phyloP scores from a whole-genome alignment of 1,140 invertebrate genomes.

The Marisa cornuarietis region DNA sequence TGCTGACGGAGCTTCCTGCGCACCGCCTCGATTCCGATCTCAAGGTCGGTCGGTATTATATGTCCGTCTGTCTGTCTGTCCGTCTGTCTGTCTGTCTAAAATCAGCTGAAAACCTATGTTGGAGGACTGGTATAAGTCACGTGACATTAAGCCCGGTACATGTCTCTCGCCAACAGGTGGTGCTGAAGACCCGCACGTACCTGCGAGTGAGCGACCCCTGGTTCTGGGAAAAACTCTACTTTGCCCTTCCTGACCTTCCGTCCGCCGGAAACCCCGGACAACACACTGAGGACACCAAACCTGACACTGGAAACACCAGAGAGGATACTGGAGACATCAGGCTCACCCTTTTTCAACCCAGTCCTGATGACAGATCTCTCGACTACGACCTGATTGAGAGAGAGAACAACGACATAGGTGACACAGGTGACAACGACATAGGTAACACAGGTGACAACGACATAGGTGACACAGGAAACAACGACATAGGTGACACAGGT shows the following conservation, averaged over 20 bases:
- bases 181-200: slow-evolving; percentile 73
- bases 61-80: background rate
- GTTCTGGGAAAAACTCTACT: slow-evolving; percentile 94
- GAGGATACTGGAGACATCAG: too few species aligned
- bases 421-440: too few species aligned
- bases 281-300: too few species aligned
- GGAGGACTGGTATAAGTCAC: background rate
- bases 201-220: slow-evolving; percentile 74
- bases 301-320: too few species aligned
- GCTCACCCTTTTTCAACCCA: too few species aligned
- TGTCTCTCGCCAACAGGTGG: slow-evolving; percentile 20
- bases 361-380: too few species aligned
- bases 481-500: too few species aligned
- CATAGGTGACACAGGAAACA: too few species aligned
- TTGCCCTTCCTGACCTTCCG: slow-evolving; percentile 76
- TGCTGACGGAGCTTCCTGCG: slow-evolving; percentile 35
- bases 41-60: slow-evolving; percentile 19
- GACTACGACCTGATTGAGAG: too few species aligned
- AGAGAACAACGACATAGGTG: too few species aligned
- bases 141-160: background rate
- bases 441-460: too few species aligned
- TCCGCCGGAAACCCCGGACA: background rate
- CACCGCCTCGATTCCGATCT: slow-evolving; percentile 38
- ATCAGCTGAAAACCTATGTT: background rate
- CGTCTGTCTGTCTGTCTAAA: background rate